Evolutionary conservation across 2,113 vertebrate genomes (phyloP).

Genomic region (Sclerurus mexicanus): DNA sequence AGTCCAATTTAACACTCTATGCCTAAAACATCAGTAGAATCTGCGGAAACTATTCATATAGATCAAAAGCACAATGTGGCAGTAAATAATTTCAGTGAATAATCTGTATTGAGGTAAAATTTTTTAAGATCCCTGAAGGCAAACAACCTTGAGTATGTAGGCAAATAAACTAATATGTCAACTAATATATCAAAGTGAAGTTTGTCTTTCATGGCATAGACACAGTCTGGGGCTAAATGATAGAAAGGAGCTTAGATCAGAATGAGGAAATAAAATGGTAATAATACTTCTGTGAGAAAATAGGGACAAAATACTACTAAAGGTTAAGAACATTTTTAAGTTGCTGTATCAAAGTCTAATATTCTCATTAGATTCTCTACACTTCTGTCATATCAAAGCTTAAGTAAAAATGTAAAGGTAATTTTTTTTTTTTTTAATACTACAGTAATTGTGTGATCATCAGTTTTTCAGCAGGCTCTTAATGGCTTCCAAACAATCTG

Average conservation of each 20-base stretch:
- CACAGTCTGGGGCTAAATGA: neutral
- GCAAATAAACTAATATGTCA: neutral
- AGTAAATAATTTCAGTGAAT: slow-evolving; percentile 16
- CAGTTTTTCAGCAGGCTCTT: neutral
- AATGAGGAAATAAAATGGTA: neutral
- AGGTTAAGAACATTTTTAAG: neutral
- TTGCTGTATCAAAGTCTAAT: neutral
- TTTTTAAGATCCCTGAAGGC: neutral
- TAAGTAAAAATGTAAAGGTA: neutral
- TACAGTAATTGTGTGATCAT: neutral
- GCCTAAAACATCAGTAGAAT: neutral
- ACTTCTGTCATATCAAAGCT: neutral
- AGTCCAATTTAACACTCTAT: neutral
- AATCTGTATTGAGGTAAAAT: neutral
- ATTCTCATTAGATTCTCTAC: neutral
- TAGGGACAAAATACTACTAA: neutral
- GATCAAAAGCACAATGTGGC: slow-evolving; percentile 1
- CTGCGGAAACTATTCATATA: neutral
- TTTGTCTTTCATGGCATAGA: neutral
- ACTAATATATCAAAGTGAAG: neutral
- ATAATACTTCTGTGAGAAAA: neutral
- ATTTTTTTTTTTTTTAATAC: neutral
- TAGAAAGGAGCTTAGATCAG: neutral
- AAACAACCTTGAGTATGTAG: neutral
- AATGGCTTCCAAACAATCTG: neutral